Conservation (phyloP, 1,140 invertebrate species). For the Pomacea maculata region DNA sequence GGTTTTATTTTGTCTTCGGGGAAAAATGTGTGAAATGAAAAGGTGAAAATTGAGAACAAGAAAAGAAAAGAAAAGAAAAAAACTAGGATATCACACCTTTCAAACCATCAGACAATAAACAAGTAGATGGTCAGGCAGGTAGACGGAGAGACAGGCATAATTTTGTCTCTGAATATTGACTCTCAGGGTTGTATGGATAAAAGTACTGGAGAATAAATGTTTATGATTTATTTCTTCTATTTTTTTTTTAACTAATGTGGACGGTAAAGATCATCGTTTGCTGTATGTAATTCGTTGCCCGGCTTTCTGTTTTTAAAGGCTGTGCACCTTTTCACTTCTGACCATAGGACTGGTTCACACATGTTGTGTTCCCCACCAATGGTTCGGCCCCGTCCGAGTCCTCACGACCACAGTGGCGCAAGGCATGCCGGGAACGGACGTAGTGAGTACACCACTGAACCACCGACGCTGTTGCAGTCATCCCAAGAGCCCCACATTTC, state of each 20-base stretch:
- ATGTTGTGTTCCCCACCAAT: neutral
- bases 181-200: neutral
- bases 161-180: neutral
- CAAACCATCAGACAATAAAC: too few species aligned
- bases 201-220: neutral
- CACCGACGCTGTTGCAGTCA: neutral
- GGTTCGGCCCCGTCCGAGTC: neutral
- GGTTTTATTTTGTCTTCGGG: too few species aligned
- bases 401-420: slow-evolving; percentile 6
- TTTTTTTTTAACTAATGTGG: neutral
- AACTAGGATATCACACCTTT: too few species aligned
- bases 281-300: too few species aligned
- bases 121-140: too few species aligned
- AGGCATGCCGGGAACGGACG: slow-evolving; percentile 8
- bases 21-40: too few species aligned
- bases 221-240: neutral
- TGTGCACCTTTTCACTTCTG: neutral
- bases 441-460: neutral
- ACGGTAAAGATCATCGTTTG: neutral
- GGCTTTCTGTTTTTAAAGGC: too few species aligned
- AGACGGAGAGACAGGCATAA: too few species aligned
- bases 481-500: too few species aligned
- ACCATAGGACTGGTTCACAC: neutral
- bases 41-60: too few species aligned
- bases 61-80: too few species aligned